Percentiles rank a stretch among this genome's conserved stretches.
phyloP scores from a whole-genome alignment of 2,888 invertebrate genomes.

The Lysandra bellargus region DNA sequence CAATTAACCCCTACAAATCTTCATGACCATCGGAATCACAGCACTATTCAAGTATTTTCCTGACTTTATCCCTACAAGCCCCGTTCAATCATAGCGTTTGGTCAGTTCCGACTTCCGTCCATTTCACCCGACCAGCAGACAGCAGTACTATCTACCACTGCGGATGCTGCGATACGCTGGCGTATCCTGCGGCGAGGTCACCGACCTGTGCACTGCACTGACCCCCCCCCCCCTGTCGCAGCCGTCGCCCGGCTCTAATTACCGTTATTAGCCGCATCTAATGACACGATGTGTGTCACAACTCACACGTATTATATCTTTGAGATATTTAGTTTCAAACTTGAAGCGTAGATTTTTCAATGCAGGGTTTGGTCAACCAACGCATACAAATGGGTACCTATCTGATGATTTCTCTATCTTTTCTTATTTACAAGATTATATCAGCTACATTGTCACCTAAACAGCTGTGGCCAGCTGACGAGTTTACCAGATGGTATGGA shows the following conservation, averaged over 20 bases:
- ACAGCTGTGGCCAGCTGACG: not conserved
- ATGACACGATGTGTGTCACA: constrained; percentile 16
- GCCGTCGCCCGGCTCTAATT: constrained; percentile 33
- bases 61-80: not conserved
- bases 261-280: constrained; percentile 34
- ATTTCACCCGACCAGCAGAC: not conserved
- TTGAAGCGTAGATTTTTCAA: no score
- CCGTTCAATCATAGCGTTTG: not conserved
- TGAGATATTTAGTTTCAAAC: not conserved
- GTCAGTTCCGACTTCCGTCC: not conserved
- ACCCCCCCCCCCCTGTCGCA: not conserved
- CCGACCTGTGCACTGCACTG: not conserved
- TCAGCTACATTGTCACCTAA: no score
- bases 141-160: not conserved
- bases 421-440: no score
- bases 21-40: not conserved
- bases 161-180: constrained; percentile 14
- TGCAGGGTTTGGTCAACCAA: no score
- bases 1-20: not conserved
- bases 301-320: not conserved
- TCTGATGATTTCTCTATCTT: not conserved
- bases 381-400: not conserved
- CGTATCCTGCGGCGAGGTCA: constrained; percentile 9
- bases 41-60: not conserved
- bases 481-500: not conserved